Evolutionary conservation across 2,888 invertebrate species (phyloP), one percentile per base, ranked within the genome.

Genomic region (Cephalotes varians): DNA sequence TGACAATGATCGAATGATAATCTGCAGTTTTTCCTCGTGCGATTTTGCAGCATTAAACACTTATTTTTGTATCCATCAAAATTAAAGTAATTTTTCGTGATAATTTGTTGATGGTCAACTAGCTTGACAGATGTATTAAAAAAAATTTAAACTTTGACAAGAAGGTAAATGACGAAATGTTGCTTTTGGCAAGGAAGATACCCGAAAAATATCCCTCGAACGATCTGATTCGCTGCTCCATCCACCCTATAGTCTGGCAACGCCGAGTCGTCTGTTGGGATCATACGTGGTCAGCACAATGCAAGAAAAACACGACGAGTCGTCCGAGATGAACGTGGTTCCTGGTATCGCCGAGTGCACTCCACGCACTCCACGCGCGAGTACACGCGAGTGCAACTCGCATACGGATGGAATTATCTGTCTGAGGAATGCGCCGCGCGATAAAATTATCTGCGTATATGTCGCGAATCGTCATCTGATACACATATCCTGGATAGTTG

Each of bases 281-380:
- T 84, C 54, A 47, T 83, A 86, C 87, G 44, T 71, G 85, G 84
- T 89, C 89, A 89, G 89, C 89, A 81, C 31, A 86, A 89, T 86
- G 65, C 49, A 77, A 84, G 31, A 85, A 87, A 88, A 88, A 87
- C 84, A 86, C 60, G 86, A 77, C 64, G 84, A 47, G 44, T 72
- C 60, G 79, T 51, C 73, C 82, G 81, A 87, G 89, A 88, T 86
- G 87, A 87, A 87, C 87, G 79, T 65, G 81, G 60, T 88, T 88
- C 88, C 81, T n/a, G 54, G 88, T 88, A 88, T 82, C 65, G 71
- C 15, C 47, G 64, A 71, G 74, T 77, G 44, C 25, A n/a, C n/a
- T n/a, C 83, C 83, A 31, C 64, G 62, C 44, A 12, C 54, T 76
- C 76, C 81, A 76, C 81, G 76, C 62, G 81, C 76, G 77, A 65